Percentiles rank a stretch among this genome's conserved stretches.
Evolutionary conservation across 1,140 invertebrate species (phyloP).

Genomic region (Sycophila sp.): DNA sequence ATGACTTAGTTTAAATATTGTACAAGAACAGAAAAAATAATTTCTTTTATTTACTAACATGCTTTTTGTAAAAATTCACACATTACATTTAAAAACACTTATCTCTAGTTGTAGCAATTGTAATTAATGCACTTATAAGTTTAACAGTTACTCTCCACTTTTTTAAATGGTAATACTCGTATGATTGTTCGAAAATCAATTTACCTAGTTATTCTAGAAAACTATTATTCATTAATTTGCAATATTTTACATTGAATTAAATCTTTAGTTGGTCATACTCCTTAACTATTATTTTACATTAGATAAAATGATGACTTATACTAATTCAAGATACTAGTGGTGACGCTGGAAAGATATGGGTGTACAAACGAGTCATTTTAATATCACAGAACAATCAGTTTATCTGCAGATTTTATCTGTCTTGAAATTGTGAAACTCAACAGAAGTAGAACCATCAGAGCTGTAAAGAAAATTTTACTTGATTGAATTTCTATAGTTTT

Average conservation of each 20-base stretch:
- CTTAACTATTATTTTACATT: neutral
- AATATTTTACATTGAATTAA: neutral
- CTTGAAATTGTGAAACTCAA: neutral
- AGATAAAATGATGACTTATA: slow-evolving; percentile 15
- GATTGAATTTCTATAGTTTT: too few species aligned
- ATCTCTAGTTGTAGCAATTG: neutral
- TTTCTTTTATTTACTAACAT: neutral
- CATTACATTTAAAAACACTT: too few species aligned
- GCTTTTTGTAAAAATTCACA: neutral
- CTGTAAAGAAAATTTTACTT: slow-evolving; percentile 38
- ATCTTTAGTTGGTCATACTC: neutral
- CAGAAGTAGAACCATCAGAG: slow-evolving; percentile 40
- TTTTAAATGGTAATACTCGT: neutral
- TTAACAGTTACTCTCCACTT: neutral
- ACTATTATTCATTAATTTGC: neutral
- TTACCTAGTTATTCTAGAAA: neutral
- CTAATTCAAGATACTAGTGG: slow-evolving; percentile 1
- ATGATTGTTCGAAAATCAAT: neutral
- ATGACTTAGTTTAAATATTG: too few species aligned
- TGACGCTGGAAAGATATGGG: neutral
- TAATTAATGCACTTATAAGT: neutral
- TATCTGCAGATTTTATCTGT: slow-evolving; percentile 3
- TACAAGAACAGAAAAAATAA: neutral
- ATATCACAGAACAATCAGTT: slow-evolving; percentile 53
- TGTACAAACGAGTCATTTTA: slow-evolving; percentile 37